Percentiles rank a stretch among this genome's conserved stretches.
phyloP scores from a whole-genome alignment of 2,888 invertebrate genomes.

The Drosophila melanocephala region DNA sequence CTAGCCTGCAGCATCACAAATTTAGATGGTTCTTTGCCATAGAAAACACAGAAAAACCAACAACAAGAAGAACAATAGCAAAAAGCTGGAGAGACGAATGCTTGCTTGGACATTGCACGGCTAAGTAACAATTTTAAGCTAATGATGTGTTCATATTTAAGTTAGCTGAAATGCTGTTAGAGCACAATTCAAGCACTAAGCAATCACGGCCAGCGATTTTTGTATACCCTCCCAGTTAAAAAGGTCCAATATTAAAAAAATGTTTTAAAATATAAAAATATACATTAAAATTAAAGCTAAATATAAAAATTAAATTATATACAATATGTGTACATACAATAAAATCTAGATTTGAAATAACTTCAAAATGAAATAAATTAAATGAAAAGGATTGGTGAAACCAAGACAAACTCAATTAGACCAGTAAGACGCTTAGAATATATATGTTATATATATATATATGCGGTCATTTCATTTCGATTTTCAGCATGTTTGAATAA shows the following conservation, averaged over 20 bases:
- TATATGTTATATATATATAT: too few species aligned
- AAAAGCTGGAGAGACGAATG: neutral
- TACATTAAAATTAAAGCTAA: neutral
- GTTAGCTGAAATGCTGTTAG: conserved; percentile 80
- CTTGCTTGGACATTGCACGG: conserved; percentile 42
- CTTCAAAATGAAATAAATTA: neutral
- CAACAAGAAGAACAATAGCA: neutral
- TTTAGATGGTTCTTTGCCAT: conserved; percentile 18
- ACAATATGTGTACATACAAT: neutral
- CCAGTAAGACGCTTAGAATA: neutral
- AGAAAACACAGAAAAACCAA: neutral
- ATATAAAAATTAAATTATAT: neutral
- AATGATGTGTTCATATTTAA: conserved; percentile 81
- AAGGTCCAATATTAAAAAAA: neutral
- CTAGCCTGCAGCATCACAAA: conserved; percentile 24
- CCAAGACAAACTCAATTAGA: neutral
- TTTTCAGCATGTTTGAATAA: neutral
- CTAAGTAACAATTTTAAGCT: conserved; percentile 80
- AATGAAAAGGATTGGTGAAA: neutral
- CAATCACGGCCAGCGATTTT: neutral
- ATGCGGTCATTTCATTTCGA: neutral
- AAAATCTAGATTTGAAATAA: neutral
- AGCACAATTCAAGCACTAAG: conserved; percentile 67
- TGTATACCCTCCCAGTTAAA: neutral
- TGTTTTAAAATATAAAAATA: neutral